Evolutionary conservation across 2,113 vertebrate species (phyloP), one percentile per base, ranked within the genome.

Genomic region (Hyaena hyaena): DNA sequence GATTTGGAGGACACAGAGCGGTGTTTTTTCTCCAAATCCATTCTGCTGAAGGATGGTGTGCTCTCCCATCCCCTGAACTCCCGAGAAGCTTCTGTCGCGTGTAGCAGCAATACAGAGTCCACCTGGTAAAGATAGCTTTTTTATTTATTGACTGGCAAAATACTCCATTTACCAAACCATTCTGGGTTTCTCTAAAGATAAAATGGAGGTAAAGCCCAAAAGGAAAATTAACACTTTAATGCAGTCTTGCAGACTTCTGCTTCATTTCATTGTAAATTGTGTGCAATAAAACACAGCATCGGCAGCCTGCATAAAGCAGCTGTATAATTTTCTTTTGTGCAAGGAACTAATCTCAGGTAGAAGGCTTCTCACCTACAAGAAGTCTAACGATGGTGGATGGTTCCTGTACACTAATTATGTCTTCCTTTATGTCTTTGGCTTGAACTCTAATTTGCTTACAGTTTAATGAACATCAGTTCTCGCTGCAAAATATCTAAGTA

Each of bases 201-300:
- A 98, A 98, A 96, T 84, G 31, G 97, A 98, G 79, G 94, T 39
- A 69, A 98, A 97, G 94, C 63, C 95, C 92, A 87, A 98, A 97
- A 98, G 90, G 93, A 98, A 98, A 98, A 98, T 96, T 93, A 98
- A 97, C 95, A 97, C 90, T 97, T 98, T 97, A 96, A 97, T 90
- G 96, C 88, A 88, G 53, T 88, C 68, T 96, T 95, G 97, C 98
- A 97, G 97, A 97, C 95, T 98, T 97, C 98, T 96, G 97, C 98
- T 98, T 98, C 97, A 97, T 98, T 98, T 98, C 96, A 80, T 97
- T 98, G 97, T 98, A 98, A 98, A 98, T 97, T 97, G 98, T 98
- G 97, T 96, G 97, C 84, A 58, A 97, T 98, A 97, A 98, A 97
- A 95, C 90, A 77, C 96, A 80, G 95, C 96, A 66, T 77, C 66